Evolutionary conservation across 2,113 vertebrate genomes (phyloP).

Genomic region (Apeltes quadracus): DNA sequence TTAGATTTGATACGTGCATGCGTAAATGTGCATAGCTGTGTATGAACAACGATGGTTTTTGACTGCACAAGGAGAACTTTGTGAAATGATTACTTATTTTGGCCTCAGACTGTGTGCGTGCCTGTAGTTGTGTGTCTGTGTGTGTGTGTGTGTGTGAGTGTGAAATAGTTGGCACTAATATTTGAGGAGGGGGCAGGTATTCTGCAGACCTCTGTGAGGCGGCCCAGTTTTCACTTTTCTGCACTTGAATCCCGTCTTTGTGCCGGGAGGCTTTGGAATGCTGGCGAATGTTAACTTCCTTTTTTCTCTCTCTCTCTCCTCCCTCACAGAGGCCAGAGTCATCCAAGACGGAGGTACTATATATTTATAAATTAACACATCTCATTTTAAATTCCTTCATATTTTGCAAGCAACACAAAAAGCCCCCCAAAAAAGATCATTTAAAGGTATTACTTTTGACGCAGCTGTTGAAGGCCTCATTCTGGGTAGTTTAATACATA

Average conservation of each 20-base stretch:
- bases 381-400: constrained; percentile 10
- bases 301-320: constrained; percentile 39
- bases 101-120: constrained; percentile 7
- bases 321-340: constrained; percentile 83
- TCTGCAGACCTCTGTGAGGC: constrained; percentile 42
- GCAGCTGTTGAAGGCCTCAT: too few species aligned
- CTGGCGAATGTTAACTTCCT: constrained; percentile 56
- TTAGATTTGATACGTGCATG: constrained; percentile 4
- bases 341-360: constrained; percentile 82
- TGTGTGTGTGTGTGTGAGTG: constrained; percentile 11
- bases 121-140: constrained; percentile 9
- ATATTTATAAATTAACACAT: constrained; percentile 16
- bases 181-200: constrained; percentile 72
- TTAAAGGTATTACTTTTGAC: too few species aligned
- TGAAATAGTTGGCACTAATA: constrained; percentile 62
- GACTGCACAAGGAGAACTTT: constrained; percentile 60
- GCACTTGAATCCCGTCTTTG: constrained; percentile 77
- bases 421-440: background rate
- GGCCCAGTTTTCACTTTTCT: constrained; percentile 28
- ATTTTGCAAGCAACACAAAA: background rate
- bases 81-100: constrained; percentile 39
- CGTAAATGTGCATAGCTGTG: background rate
- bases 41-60: constrained; percentile 15
- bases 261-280: constrained; percentile 55
- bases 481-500: too few species aligned